Evolutionary conservation across 2,888 invertebrate species (phyloP), one percentile per base, ranked within the genome.

Genomic region (Drosophila ustulata): DNA sequence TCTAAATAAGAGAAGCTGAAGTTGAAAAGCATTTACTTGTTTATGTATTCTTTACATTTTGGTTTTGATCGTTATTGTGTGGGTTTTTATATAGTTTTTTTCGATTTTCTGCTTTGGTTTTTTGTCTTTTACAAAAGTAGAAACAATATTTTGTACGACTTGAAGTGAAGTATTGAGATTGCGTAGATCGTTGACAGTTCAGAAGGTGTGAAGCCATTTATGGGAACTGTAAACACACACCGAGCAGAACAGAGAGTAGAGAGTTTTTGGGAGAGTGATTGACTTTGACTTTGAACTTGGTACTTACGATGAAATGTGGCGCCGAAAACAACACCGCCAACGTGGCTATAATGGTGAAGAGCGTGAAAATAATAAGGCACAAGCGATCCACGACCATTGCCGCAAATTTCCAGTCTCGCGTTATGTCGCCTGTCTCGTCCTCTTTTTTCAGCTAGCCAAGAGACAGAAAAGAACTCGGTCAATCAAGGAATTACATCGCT

Each of bases 361-460:
- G 95, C 94, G 98, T 97, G 96, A 99, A 99, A 95, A 98, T 96
- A 95, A 98, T 98, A 95, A 99, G 97, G 96, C 99, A 99, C 95
- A 98, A 95, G 95, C 98, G 96, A 95, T 99, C 99, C 94, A 99
- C 98, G 94, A 99, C 98, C 98, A 98, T 98, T 93, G 98, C 98
- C 92, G 98, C 98, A 94, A 98, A 99, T 94, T 98, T 98, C 99
- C 99, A 99, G 95, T 98, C 98, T 94, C 97, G 96, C 93, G 98
- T 96, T 92, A 98, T 94, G 93, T 97, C 98, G 93, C 96, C 96
- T 90, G 97, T 96, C 93, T 97, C 97, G 93, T 99, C 98, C 92
- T 98, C 98, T 93, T 96, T 96, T 93, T 97, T 96, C 90, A 96
- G 94, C 94, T 96, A 11, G 7, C 4, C 9, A 46, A 25, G 7